A percentile compares a stretch with the other conserved stretches of the same genome.
Evolutionary conservation across 35 echinoderm and acorn worm genomes (phyloP).

Genomic region (Apostichopus californicus): DNA sequence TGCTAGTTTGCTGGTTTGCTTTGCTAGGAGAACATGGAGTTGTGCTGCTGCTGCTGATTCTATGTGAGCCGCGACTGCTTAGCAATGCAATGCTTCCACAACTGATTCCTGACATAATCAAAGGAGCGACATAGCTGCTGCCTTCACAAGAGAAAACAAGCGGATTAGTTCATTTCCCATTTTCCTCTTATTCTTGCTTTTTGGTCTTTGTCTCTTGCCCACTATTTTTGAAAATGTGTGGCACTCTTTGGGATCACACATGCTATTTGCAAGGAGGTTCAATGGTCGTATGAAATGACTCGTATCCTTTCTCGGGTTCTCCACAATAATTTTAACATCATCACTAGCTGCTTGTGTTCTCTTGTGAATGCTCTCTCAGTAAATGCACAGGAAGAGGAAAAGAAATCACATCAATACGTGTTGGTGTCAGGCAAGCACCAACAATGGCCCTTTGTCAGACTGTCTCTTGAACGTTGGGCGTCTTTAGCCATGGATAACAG

Average conservation of each 20-base stretch:
- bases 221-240: too few species aligned
- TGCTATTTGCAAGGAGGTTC: too few species aligned
- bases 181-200: not conserved
- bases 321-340: too few species aligned
- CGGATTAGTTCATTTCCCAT: not conserved
- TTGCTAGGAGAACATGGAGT: not conserved
- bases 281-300: too few species aligned
- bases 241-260: too few species aligned
- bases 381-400: constrained; percentile 51
- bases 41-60: constrained; percentile 39
- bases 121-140: constrained; percentile 17
- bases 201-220: not conserved
- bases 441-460: constrained; percentile 47
- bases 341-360: not conserved
- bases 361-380: not conserved
- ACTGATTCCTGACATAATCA: constrained; percentile 35
- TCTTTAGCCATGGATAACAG: constrained; percentile 34
- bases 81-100: constrained; percentile 46
- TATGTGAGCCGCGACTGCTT: not conserved
- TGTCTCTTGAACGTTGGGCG: not conserved
- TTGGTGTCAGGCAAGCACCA: constrained; percentile 55
- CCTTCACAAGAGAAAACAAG: constrained; percentile 50
- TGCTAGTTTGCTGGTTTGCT: not conserved
- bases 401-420: constrained; percentile 57
- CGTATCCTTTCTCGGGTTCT: too few species aligned